Evolutionary conservation across 2,113 vertebrate species (phyloP), one percentile per base, ranked within the genome.

Genomic region (Lamprotornis superbus): DNA sequence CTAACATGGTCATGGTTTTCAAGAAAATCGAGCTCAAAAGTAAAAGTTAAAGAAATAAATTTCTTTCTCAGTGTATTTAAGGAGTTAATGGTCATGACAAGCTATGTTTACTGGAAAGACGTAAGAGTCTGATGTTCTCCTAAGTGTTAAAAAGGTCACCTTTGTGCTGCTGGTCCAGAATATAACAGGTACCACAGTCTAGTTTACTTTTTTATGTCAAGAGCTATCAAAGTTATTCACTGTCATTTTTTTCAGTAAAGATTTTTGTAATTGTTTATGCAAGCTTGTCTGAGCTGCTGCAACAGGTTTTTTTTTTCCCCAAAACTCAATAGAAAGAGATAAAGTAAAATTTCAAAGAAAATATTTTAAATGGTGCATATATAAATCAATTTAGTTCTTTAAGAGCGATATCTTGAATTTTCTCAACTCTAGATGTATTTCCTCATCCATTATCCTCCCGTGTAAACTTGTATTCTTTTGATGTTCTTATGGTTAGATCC

Each of bases 121-220:
- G 5, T 22, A 68, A 64, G 6, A 1, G 15, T 35, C 21, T 87
- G 22, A 8, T 77, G 6, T 44, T 31, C 27, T 69, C 19, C 20
- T 30, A 69, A 39, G 7, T 69, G 14, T 60, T 73, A 30, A 42
- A 76, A 42, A 81, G 4, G 15, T 10, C 49, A 49, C 23, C 12
- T 49, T 86, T 44, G 27, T 70, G 56, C 9, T 15, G 1, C 23
- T 69, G 27, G 23, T 52, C 50, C 37, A 52, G 50, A 79, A 82
- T 0, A 5, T 23, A 52, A 7, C 8, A 69, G 6, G 8, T 68
- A 47, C 4, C 0, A 0, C 5, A 42, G 27, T 3, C 9, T 30
- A 42, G 8, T 31, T 81, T 35, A 7, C 8, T 50, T 44, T 42
- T 56, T 8, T 24, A 39, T n/a, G 25, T 28, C 31, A 74, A 25